Evolutionary conservation across 2,888 invertebrate species (phyloP).

Genomic region (Acanthosepion lycidas): DNA sequence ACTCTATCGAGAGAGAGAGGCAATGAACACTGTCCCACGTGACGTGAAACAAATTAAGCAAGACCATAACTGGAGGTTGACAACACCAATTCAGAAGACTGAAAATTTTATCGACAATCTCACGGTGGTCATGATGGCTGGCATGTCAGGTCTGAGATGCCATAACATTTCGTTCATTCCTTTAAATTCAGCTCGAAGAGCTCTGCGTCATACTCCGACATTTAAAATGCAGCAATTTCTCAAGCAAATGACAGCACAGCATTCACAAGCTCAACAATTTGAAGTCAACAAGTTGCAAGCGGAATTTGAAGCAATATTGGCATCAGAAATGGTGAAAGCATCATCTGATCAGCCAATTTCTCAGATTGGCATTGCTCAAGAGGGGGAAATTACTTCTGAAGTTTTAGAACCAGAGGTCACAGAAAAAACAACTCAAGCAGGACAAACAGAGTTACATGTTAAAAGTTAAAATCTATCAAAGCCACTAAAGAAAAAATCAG

Average conservation of each 20-base stretch:
- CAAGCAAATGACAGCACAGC: constrained; percentile 63
- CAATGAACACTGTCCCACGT: constrained; percentile 37
- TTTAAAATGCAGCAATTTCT: constrained; percentile 70
- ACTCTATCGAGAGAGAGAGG: constrained; percentile 43
- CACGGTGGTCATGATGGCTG: background rate
- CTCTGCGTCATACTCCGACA: constrained; percentile 69
- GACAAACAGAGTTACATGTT: background rate
- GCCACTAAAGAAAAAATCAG: too few relatives aligned
- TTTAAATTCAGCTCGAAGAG: constrained; percentile 64
- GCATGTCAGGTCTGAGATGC: background rate
- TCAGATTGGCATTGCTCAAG: background rate
- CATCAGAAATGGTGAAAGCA: background rate
- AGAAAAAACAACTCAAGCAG: background rate
- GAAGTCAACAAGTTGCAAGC: constrained; percentile 63
- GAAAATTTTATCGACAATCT: background rate
- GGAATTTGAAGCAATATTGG: constrained; percentile 49
- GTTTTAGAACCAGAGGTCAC: background rate
- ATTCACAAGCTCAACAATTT: constrained; percentile 66
- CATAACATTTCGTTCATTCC: constrained; percentile 56
- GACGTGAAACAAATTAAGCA: background rate
- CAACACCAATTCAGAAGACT: background rate
- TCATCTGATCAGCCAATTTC: background rate
- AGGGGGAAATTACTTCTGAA: background rate
- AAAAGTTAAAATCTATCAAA: too few relatives aligned
- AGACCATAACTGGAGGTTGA: constrained; percentile 24